Evolutionary conservation across 1,140 invertebrate genomes (phyloP), one percentile per base, ranked within the genome.

Genomic region (Papilio glaucus): DNA sequence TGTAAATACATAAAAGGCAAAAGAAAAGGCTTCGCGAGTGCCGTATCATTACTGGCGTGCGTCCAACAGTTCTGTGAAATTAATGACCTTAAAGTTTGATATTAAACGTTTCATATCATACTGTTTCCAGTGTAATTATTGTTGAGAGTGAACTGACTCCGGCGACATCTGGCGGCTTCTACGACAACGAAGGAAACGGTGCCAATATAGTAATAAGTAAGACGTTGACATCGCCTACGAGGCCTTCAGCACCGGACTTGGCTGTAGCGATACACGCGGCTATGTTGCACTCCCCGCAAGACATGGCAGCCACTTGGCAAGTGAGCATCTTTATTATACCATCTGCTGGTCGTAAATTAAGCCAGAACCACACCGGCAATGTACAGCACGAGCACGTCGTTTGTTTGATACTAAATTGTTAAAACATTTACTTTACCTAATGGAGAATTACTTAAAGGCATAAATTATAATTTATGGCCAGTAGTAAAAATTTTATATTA

Each of bases 141-240:
- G 85, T 84, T 8, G 88, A 91, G 63, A 77, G 85, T 12, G 78
- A 80, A n/a, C 65, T 87, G 18, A 73, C 60, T 10, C 73, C 81
- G 24, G 78, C 76, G 45, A 45, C 72, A 24, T 79, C 85, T 12
- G 77, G 82, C n/a, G 78, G 71, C 57, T 90, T 88, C 79, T 91
- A 90, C 65, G 80, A 76, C 12, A 82, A 87, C 18, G 79, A 80
- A 6, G 79, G 82, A 72, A 74, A 79, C n/a, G 88, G 86, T 21
- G 86, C 88, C 72, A 91, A 83, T 73, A 82, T 77, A 57, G 77
- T 91, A 15, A 77, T 91, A 72, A 88, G 86, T 81, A 81, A 75
- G 15, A 84, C 86, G n/a, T 71, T 92, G 38, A 76, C 84, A 18
- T 26, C 53, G 15, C 69, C 80, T 18, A 60, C 68, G 33, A 84